Conservation (phyloP, 2,113 vertebrate genomes). For the Jaculus jaculus region DNA sequence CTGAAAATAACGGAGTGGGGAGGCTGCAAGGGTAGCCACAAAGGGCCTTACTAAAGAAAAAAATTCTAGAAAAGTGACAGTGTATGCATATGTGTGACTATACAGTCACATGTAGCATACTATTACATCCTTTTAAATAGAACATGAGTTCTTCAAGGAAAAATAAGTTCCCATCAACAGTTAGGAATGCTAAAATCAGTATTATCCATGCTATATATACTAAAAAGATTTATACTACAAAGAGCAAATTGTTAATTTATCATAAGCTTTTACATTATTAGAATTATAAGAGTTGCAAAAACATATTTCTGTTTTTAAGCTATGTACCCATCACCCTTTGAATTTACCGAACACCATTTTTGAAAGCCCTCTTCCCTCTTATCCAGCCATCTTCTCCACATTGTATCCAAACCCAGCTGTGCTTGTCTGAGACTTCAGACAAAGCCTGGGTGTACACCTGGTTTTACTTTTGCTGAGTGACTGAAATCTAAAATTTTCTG, state of each 20-base stretch:
- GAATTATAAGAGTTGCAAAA: background rate
- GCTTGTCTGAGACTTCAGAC: background rate
- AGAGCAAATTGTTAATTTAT: background rate
- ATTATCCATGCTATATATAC: background rate
- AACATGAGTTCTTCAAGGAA: background rate
- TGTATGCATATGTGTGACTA: background rate
- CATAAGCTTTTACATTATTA: slow-evolving; percentile 6
- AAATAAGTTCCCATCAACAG: background rate
- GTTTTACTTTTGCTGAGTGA: background rate
- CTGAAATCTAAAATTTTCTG: too few relatives aligned
- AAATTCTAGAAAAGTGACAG: background rate
- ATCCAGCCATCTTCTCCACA: background rate
- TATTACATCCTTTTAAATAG: slow-evolving; percentile 18
- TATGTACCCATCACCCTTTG: background rate
- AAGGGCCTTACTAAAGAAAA: background rate
- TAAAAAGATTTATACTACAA: background rate
- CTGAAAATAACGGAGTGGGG: background rate
- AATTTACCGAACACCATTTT: background rate
- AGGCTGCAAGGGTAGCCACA: background rate
- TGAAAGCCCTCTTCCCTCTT: background rate
- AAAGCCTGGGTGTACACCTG: background rate
- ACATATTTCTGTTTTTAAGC: background rate
- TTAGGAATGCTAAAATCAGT: slow-evolving; percentile 16
- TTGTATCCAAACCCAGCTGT: background rate
- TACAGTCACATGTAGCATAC: background rate